phyloP scores from a whole-genome alignment of 2,797 vertebrate genomes.

The Squalus acanthias region DNA sequence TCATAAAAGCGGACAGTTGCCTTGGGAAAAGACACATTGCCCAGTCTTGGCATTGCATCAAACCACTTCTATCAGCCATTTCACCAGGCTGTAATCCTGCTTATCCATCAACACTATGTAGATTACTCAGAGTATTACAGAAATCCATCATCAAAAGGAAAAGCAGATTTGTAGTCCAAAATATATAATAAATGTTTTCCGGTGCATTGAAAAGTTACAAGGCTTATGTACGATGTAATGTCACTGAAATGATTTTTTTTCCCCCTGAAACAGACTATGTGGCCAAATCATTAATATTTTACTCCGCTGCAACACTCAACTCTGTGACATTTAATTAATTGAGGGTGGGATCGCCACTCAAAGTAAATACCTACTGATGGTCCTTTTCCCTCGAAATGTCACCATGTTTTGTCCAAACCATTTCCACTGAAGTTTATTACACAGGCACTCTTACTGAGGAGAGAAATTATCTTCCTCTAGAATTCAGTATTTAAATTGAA shows the following conservation, averaged over 20 bases:
- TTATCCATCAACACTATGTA: background rate
- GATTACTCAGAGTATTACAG: background rate
- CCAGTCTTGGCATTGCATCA: background rate
- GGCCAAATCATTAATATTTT: conserved; percentile 7
- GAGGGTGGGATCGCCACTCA: background rate
- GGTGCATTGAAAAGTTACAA: background rate
- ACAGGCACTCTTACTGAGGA: background rate
- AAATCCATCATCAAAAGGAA: background rate
- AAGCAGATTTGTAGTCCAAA: background rate
- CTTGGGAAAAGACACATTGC: background rate
- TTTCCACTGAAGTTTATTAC: background rate
- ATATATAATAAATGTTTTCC: background rate
- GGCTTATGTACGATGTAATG: background rate
- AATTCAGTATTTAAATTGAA: background rate
- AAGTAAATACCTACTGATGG: background rate
- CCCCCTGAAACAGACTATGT: background rate
- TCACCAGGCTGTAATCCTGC: background rate
- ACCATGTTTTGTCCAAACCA: background rate
- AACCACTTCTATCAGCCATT: background rate
- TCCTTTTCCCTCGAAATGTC: background rate
- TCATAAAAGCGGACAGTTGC: background rate
- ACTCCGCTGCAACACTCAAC: background rate
- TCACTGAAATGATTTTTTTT: background rate
- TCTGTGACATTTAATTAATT: background rate
- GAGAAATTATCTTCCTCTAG: background rate